Percentiles rank a stretch among this genome's conserved stretches.
Evolutionary conservation across 2,113 vertebrate species (phyloP).

Genomic region (Archilochus colubris): DNA sequence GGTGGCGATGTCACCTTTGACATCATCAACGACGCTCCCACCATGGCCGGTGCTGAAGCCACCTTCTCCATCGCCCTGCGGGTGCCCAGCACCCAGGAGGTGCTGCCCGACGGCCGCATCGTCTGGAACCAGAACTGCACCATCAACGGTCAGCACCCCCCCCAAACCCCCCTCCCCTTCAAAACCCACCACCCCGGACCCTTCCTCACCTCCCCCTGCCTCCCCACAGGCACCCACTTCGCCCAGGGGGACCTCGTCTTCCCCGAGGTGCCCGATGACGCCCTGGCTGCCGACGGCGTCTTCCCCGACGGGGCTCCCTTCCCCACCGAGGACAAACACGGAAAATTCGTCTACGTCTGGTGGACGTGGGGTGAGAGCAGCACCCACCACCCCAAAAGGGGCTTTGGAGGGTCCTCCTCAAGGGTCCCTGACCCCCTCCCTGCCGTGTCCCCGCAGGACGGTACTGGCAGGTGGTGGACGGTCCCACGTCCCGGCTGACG

Average conservation of each 20-base stretch:
- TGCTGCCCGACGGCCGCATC: constrained; percentile 83
- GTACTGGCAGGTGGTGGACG: constrained; percentile 92
- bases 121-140: constrained; percentile 86
- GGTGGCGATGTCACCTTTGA: constrained; percentile 87
- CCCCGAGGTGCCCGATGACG: constrained; percentile 61
- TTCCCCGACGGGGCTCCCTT: constrained; percentile 87
- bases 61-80: constrained; percentile 86
- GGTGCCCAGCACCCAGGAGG: constrained; percentile 83
- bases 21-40: constrained; percentile 88
- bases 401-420: not conserved
- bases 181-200: no score
- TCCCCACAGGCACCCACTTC: constrained; percentile 80
- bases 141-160: constrained; percentile 79
- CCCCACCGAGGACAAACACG: constrained; percentile 66
- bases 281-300: constrained; percentile 59
- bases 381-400: not conserved
- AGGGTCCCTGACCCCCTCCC: rapidly evolving
- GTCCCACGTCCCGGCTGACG: constrained; percentile 83
- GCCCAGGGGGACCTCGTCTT: constrained; percentile 84
- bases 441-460: constrained; percentile 70
- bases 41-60: constrained; percentile 83
- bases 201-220: no score
- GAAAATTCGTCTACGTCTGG: constrained; percentile 91
- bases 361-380: constrained; percentile 86
- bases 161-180: no score